Percentiles rank a stretch among this genome's conserved stretches.
Evolutionary conservation across 53 echinoderm and acorn worm species (phyloP).

Genomic region (Apostichopus leukothele): DNA sequence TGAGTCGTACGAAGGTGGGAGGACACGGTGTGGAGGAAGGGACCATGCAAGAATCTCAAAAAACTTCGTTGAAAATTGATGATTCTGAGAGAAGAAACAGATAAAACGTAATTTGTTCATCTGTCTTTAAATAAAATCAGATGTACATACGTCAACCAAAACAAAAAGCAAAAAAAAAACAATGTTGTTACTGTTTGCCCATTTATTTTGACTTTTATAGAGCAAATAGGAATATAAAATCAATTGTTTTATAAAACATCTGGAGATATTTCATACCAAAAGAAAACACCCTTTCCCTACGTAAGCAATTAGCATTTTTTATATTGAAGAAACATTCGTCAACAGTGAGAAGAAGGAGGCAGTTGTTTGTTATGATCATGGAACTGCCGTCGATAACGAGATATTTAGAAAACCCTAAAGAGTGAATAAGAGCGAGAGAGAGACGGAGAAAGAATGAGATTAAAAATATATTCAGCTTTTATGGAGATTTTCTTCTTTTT

Average conservation of each 20-base stretch:
- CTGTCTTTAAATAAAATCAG: too few species aligned
- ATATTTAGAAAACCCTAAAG: too few species aligned
- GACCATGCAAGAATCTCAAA: too few species aligned
- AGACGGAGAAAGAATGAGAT: not conserved
- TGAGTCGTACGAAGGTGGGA: too few species aligned
- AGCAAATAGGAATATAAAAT: conserved; percentile 11
- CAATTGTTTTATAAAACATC: conserved; percentile 15
- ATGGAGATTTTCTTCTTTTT: not conserved
- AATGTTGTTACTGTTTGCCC: not conserved
- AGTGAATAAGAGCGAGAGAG: too few species aligned
- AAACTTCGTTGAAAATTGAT: too few species aligned
- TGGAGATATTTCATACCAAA: not conserved
- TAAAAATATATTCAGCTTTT: not conserved
- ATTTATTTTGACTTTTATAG: not conserved
- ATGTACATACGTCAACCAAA: too few species aligned
- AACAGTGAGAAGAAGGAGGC: not conserved
- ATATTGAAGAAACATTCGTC: not conserved
- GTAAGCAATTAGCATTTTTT: not conserved
- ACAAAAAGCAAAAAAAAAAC: too few species aligned
- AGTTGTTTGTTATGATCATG: not conserved
- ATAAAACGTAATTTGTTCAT: too few species aligned
- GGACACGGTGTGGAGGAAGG: too few species aligned
- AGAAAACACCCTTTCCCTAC: not conserved
- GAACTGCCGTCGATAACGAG: too few species aligned
- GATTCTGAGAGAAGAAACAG: too few species aligned